Evolutionary conservation across 2,797 vertebrate genomes (phyloP), one percentile per base, ranked within the genome.

Genomic region (Gastrophryne carolinensis): DNA sequence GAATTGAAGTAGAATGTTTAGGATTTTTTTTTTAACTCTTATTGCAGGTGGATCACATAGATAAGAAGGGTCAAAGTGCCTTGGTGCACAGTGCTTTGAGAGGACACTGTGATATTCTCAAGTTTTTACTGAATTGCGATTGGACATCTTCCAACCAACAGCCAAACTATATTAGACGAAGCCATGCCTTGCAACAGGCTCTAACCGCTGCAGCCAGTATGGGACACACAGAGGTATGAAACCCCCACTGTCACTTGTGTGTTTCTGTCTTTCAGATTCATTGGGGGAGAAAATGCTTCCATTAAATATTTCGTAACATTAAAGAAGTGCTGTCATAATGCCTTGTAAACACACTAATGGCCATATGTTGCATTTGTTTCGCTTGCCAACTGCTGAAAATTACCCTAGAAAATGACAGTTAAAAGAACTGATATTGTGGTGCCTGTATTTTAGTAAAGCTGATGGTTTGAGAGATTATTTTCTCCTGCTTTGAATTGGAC

Each of bases 41-140:
- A n/a, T 49, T 54, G 8, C 86, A 99, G 98, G 91, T 94, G 54
- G 93, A 97, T 84, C 92, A 88, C 2, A 83, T 95, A 61, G 98
- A 99, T 89, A 98, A 97, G 89, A 98, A 96, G 35, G 96, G 97
- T 15, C 98, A 99, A 81, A 95, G 95, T 75, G 92, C 95, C 0
- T 83, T 99, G 80, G 94, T 99, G 1, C 98, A 99, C 2, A 95
- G 96, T 0, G 95, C 97, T 0, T 87, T 99, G 79, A 84, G 96
- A 78, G 97, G 98, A 63, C 95, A 98, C 62, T 80, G 88, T 0
- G 91, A 93, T 30, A 91, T 98, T 80, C 94, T 99, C 21, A 88
- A 91, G 74, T 93, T 90, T 85, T 81, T 99, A 79, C 88, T 99
- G 66, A 84, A 88, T 80, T 86, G 93, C 57, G 88, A 90, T 29